phyloP scores from a whole-genome alignment of 2,797 vertebrate species.

The Tokudaia muenninki region DNA sequence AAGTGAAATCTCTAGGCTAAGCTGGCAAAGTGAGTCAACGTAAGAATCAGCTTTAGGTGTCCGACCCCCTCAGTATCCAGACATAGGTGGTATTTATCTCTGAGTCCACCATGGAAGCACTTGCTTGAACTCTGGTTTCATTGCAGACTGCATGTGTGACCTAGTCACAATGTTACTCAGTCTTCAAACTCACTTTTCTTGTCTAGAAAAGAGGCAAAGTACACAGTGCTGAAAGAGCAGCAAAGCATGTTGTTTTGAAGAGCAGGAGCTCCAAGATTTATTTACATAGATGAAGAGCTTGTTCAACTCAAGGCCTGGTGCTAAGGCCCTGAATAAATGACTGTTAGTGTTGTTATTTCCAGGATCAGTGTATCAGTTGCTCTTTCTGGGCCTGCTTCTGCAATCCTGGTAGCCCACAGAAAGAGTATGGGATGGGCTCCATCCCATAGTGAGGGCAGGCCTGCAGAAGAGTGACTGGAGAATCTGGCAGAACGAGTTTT shows the following conservation, averaged over 20 bases:
- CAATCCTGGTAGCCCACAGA: background rate
- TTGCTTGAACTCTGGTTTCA: background rate
- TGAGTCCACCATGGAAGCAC: background rate
- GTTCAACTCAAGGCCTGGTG: background rate
- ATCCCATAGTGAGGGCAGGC: background rate
- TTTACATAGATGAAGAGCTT: background rate
- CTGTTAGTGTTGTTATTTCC: rapidly evolving
- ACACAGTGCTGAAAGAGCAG: background rate
- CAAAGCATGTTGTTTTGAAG: background rate
- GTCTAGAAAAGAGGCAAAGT: background rate
- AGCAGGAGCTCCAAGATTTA: background rate
- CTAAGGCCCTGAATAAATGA: background rate
- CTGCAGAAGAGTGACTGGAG: constrained; percentile 41
- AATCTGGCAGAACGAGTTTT: constrained; percentile 76
- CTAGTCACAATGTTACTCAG: background rate
- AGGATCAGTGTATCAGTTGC: no score
- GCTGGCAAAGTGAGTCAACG: background rate
- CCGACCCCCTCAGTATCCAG: background rate
- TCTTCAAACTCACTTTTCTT: constrained; percentile 25
- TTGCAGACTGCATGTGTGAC: background rate
- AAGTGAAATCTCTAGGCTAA: background rate
- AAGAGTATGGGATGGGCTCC: background rate
- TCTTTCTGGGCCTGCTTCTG: background rate
- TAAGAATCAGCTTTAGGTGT: background rate
- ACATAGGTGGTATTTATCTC: background rate